Base-by-base conservation (phyloP, 2,113 vertebrate species). In the Macrotus californicus region DNA sequence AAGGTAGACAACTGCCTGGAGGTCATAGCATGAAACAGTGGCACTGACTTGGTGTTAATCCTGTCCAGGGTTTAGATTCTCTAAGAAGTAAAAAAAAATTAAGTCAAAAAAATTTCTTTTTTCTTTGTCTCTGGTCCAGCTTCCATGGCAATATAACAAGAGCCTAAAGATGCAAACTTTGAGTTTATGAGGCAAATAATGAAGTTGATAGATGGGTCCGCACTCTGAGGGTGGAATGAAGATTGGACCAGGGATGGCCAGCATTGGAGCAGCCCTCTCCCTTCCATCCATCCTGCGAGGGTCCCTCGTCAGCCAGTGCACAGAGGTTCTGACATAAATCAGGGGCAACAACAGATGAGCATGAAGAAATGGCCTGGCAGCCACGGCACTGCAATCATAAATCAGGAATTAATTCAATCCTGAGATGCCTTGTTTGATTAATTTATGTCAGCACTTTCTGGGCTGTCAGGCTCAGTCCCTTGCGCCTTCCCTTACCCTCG, bases 401-500 rank as follows among this genome's bases (percentile, higher is more conserved):
- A 98, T 98, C 98, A 98, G 98, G 97, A 98, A 93, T 97, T 98
- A 98, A 98, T 98, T 98, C 98, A 98, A 98, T 98, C 98, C 98
- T 97, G 86, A 98, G 98, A 97, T 97, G 98, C 98, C 98, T 98
- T 12, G 64, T 98, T 98, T 98, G 98, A 98, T 98, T 98, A 98
- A 98, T 98, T 98, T 98, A 98, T 98, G 98, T 98, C 98, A 98
- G 97, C 96, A 6, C 96, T 98, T 98, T 98, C 96, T 31, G 1
- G 91, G 95, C 96, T 94, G 93, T 95, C 90, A 31, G 14, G 81
- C 94, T 97, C 43, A 15, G 79, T 92, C 97, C 96, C 94, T 87
- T 18, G 64, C 76, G 59, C 90, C 64, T 0, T 96, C 97, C 81
- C 86, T 95, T 79, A 83, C 70, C 91, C 39, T 0, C 12, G 1